Evolutionary conservation across 2,888 invertebrate genomes (phyloP).

Genomic region (Drosophila eohydei): DNA sequence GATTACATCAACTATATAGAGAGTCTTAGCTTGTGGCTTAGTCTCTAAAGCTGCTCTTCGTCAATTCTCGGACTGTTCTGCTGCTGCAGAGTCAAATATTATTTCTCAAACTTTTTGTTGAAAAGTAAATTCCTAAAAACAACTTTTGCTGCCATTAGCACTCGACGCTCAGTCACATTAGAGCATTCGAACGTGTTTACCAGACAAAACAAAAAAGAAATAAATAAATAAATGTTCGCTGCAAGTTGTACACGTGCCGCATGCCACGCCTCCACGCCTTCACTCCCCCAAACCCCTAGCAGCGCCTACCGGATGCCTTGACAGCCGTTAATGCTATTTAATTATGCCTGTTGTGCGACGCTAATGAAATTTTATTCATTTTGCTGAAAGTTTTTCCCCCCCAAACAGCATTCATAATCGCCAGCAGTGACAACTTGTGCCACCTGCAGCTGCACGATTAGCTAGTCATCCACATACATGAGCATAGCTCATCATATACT

Average conservation of each 20-base stretch:
- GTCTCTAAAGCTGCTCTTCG: not conserved
- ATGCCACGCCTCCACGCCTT: not conserved
- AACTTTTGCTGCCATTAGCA: constrained; percentile 1
- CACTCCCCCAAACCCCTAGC: too few species aligned
- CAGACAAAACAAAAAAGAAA: not conserved
- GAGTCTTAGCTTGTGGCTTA: not conserved
- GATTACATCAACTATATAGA: not conserved
- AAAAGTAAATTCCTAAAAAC: not conserved
- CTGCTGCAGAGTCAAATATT: not conserved
- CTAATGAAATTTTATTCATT: constrained; percentile 61
- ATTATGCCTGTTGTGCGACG: constrained; percentile 55
- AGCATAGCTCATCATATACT: not conserved
- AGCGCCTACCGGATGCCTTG: not conserved
- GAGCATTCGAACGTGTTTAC: not conserved
- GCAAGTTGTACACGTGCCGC: constrained; percentile 4
- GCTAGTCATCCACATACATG: not conserved
- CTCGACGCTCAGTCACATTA: not conserved
- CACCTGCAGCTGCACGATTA: constrained; percentile 3
- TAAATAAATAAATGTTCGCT: not conserved
- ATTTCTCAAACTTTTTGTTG: not conserved
- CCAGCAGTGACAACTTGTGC: constrained; percentile 7
- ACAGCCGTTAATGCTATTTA: constrained; percentile 43
- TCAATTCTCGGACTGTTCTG: not conserved
- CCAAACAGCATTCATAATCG: constrained; percentile 22
- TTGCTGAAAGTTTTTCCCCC: constrained; percentile 21